These are phyloP conservation scores for Drosophila paracracens DNA, from an alignment of 2,888 invertebrate species.

Conservation along the genomic window DNA sequence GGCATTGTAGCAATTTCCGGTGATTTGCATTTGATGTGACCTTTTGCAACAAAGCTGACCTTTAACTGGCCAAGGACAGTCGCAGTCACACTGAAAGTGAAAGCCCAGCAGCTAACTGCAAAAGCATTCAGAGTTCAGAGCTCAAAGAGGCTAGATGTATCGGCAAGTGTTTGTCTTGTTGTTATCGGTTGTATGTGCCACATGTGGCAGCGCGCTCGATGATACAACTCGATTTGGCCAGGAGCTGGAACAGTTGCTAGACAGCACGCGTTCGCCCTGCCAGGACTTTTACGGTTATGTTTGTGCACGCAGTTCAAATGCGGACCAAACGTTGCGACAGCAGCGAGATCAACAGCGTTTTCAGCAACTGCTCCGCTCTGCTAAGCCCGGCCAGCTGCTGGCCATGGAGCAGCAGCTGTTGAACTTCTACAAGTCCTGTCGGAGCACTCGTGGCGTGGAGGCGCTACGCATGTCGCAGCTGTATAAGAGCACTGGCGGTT, in stretches of 20 bases:
- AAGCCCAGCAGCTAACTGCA: slow-evolving; percentile 1
- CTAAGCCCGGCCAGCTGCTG: slow-evolving; percentile 70
- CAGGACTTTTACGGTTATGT: slow-evolving; percentile 82
- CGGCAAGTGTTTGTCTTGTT: slow-evolving; percentile 41
- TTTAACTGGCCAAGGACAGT: slow-evolving; percentile 26
- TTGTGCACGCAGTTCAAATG: slow-evolving; percentile 70
- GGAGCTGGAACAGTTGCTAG: slow-evolving; percentile 75
- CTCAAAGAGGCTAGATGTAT: slow-evolving; percentile 28
- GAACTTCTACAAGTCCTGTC: slow-evolving; percentile 81
- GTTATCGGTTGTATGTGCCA: slow-evolving; percentile 8
- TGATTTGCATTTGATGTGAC: slow-evolving; percentile 38
- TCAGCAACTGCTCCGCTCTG: slow-evolving; percentile 66
- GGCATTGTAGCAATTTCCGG: slow-evolving; percentile 38
- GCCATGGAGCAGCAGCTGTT: slow-evolving; percentile 80
- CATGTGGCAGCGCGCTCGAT: slow-evolving; percentile 57
- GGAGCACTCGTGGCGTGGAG: slow-evolving; percentile 68
- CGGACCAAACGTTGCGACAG: slow-evolving; percentile 50
- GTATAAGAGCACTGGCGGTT: slow-evolving; percentile 80
- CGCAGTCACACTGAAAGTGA: slow-evolving; percentile 19
- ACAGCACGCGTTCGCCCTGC: slow-evolving; percentile 73
- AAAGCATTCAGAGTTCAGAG: slow-evolving; percentile 38
- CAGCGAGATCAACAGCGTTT: slow-evolving; percentile 77
- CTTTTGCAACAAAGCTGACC: slow-evolving; percentile 27
- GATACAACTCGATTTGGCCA: slow-evolving; percentile 75
- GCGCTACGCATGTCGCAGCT: slow-evolving; percentile 75